phyloP scores from a whole-genome alignment of 2,797 vertebrate species.

The Gambusia yucatana region DNA sequence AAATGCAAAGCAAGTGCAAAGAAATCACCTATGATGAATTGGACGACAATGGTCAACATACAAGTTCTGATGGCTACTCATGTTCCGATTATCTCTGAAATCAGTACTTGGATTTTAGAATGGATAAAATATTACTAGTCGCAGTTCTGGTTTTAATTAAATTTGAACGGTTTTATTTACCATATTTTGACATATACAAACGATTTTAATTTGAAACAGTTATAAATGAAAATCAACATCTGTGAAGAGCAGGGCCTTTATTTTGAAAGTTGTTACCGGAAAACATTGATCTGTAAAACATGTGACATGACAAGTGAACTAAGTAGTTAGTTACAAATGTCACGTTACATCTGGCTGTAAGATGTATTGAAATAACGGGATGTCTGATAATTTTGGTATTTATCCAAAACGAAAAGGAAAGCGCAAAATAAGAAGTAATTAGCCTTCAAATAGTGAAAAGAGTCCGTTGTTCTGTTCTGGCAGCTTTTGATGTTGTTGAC shows the following conservation, averaged over 20 bases:
- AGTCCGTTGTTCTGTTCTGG: not conserved
- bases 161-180: not conserved
- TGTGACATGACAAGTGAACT: conserved; percentile 7
- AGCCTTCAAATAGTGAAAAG: not conserved
- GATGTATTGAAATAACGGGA: not conserved
- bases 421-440: not conserved
- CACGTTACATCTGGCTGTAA: not conserved
- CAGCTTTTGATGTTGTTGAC: conserved; percentile 13
- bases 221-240: not conserved
- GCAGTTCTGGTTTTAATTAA: not conserved
- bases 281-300: not conserved
- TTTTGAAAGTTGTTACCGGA: conserved; percentile 50
- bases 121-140: not conserved
- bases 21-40: not conserved
- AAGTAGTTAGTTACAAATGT: not conserved
- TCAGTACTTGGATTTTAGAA: too few relatives aligned
- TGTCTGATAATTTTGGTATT: not conserved
- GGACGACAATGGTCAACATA: not conserved
- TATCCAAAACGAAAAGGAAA: not conserved
- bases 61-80: not conserved
- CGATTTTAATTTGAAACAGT: not conserved
- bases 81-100: not conserved
- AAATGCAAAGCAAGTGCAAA: not conserved
- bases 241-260: conserved; percentile 16
- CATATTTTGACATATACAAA: not conserved